Conservation (phyloP, 1,140 invertebrate genomes). For the Drosophila pseudoananassae region DNA sequence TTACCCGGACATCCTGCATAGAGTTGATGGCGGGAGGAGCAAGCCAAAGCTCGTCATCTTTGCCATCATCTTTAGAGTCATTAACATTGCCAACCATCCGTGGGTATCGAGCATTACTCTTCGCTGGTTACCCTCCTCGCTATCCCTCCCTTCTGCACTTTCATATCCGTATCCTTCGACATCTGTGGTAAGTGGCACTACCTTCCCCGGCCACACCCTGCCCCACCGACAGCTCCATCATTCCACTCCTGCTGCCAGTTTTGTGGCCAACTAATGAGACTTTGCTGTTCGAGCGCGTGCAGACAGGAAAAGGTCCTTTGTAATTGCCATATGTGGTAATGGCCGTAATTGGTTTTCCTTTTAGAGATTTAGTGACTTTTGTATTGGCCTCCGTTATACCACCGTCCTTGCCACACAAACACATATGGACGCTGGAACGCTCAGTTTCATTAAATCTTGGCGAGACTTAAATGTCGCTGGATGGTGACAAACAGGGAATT, state of each 20-base stretch:
- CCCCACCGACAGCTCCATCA: background rate
- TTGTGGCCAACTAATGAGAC: conserved; percentile 77
- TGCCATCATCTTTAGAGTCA: conserved; percentile 75
- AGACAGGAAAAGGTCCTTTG: conserved; percentile 65
- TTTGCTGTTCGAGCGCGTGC: conserved; percentile 74
- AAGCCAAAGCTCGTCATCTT: conserved; percentile 55
- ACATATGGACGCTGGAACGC: background rate
- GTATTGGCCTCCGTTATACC: conserved; percentile 61
- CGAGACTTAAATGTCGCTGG: conserved; percentile 69
- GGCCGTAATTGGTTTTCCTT: conserved; percentile 80
- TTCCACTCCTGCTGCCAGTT: conserved; percentile 20
- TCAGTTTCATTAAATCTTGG: conserved; percentile 66
- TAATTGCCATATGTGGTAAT: conserved; percentile 82
- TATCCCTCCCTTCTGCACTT: conserved; percentile 1
- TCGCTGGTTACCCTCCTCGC: background rate
- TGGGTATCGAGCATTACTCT: conserved; percentile 55
- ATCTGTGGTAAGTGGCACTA: conserved; percentile 49
- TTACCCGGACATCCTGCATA: conserved; percentile 16
- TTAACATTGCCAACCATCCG: conserved; percentile 67
- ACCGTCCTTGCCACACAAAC: conserved; percentile 15
- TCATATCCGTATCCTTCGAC: conserved; percentile 20
- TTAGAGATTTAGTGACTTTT: conserved; percentile 80
- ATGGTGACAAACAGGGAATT: conserved; percentile 67
- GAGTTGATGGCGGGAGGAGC: background rate
- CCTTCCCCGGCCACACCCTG: conserved; percentile 1